Evolutionary conservation across 2,113 vertebrate genomes (phyloP).

Genomic region (Rhinoderma darwinii): DNA sequence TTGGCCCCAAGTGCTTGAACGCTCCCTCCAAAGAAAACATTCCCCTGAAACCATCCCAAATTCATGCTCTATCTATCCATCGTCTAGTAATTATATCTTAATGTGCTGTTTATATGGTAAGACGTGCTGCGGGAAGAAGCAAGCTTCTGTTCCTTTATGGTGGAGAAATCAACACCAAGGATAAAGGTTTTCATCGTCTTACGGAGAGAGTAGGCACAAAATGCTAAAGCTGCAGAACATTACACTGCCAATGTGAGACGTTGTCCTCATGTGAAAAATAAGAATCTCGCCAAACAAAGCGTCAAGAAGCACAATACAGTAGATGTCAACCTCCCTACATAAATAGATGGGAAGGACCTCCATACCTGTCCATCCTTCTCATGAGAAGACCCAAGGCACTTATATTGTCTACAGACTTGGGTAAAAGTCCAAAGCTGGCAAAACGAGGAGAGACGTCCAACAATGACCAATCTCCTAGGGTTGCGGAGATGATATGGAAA

Average conservation of each 20-base stretch:
- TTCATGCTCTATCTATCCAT: constrained; percentile 46
- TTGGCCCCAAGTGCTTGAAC: constrained; percentile 5
- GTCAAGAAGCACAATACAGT: too few species aligned
- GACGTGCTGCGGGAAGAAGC: not conserved
- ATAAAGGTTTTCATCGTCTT: constrained; percentile 15
- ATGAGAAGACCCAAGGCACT: too few species aligned
- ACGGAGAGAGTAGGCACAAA: not conserved
- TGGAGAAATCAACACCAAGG: not conserved
- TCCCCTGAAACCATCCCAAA: constrained; percentile 49
- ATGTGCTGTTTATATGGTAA: constrained; percentile 48
- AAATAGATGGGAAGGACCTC: too few species aligned
- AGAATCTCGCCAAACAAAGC: too few species aligned
- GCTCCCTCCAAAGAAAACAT: constrained; percentile 45
- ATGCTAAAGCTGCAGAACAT: not conserved
- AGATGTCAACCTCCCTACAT: too few species aligned
- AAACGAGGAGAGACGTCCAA: too few species aligned
- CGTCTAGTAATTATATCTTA: constrained; percentile 38
- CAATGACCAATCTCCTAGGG: too few species aligned
- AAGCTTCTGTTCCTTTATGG: constrained; percentile 46
- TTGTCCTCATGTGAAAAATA: not conserved
- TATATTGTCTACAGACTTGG: too few species aligned
- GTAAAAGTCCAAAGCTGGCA: too few species aligned
- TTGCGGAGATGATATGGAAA: too few species aligned
- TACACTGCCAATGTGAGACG: not conserved
- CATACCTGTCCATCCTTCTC: too few species aligned